Evolutionary conservation across 2,888 invertebrate species (phyloP), one percentile per base, ranked within the genome.

Genomic region (Macropis europaea): DNA sequence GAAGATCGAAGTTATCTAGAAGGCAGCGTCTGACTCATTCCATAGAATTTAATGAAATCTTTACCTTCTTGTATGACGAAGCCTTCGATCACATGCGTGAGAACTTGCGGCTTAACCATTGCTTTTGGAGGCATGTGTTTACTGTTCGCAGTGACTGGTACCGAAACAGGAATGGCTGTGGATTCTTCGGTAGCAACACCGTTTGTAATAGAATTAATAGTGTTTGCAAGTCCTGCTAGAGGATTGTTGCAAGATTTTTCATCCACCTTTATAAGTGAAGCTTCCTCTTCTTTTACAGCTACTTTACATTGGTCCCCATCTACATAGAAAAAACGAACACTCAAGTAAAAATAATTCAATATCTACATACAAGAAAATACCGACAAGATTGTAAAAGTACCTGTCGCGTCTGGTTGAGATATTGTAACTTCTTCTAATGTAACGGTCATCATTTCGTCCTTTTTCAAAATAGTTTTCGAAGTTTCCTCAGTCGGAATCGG

Each of bases 81-180:
- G 54, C 98, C 98, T 89, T 98, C 98, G 73, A 99, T 98, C 22
- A 98, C 97, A 89, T 99, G 99, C 0, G 98, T 98, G 54, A 99
- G 91, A 5, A 99, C 97, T 87, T 97, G 97, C 0, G 98, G 98
- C 89, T 97, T 98, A 11, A 98, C 97, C 94, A 97, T 95, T 1
- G 97, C 97, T 89, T 97, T 96, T 15, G 96, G 96, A 34, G 96
- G 92, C n/a, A 90, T 85, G 56, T 87, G 87, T 70, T 86, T 89
- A 62, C 74, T 87, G 22, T 76, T 83, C 5, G 86, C 79, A 2
- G 82, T 80, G 11, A 87, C 80, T 13, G 88, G 85, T 32, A 76
- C 69, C 0, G 87, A 73, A 5, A 82, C 77, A 15, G 79, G 61
- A 48, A 71, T 32, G 19, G 66, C 22, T 1, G 72, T 28, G 3